These are phyloP conservation scores for Meleagris gallopavo DNA, from an alignment of 2,113 vertebrate genomes.

Conservation along the genomic window DNA sequence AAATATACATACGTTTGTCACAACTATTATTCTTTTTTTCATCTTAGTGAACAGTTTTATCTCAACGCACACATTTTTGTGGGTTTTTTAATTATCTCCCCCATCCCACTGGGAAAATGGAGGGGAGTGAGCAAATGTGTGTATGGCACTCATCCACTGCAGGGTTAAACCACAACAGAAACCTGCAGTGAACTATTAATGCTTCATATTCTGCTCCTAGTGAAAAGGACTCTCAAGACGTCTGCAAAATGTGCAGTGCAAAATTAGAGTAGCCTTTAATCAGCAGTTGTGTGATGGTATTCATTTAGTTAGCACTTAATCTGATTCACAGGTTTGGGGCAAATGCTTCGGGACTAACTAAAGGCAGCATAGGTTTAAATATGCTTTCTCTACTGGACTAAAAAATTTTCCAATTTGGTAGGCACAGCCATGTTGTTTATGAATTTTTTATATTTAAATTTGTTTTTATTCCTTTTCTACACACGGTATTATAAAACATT, in stretches of 20 bases:
- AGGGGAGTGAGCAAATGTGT: no score
- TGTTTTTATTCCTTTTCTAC: not conserved
- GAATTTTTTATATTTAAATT: not conserved
- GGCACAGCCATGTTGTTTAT: not conserved
- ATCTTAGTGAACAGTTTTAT: no score
- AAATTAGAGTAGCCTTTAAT: not conserved
- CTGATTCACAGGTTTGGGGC: not conserved
- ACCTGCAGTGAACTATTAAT: not conserved
- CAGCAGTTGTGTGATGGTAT: not conserved
- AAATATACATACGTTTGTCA: no score
- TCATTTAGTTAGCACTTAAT: not conserved
- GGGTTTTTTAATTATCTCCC: no score
- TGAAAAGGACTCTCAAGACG: not conserved
- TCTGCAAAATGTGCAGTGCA: not conserved
- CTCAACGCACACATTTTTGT: no score
- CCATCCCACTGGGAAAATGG: no score
- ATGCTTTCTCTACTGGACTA: not conserved
- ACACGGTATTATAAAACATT: not conserved
- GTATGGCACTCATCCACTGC: no score
- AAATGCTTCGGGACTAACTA: not conserved
- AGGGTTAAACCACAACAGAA: not conserved
- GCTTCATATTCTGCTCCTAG: not conserved
- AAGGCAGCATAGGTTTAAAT: constrained; percentile 3
- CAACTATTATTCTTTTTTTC: no score
- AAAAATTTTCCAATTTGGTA: not conserved